These are phyloP conservation scores for Diachasmimorpha longicaudata DNA, from an alignment of 1,140 invertebrate genomes.

Conservation along the genomic window DNA sequence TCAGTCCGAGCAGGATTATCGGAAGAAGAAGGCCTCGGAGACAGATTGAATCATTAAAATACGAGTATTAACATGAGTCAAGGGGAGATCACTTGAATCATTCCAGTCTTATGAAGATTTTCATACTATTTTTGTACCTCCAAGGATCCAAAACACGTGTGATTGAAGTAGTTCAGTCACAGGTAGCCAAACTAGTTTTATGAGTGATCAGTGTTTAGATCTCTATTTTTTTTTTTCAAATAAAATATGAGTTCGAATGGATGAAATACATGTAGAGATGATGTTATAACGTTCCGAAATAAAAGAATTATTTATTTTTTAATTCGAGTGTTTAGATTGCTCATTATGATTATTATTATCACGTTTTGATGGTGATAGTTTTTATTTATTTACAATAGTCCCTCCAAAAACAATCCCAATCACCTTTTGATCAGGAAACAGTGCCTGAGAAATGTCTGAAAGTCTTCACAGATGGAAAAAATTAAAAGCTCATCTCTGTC, in stretches of 20 bases:
- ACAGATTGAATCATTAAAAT: constrained; percentile 12
- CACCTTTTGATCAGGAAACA: too few relatives aligned
- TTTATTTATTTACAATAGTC: too few relatives aligned
- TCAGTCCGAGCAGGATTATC: constrained; percentile 43
- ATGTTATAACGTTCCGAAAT: not conserved
- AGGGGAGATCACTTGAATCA: not conserved
- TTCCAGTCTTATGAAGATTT: constrained; percentile 5
- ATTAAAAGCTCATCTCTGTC: not conserved
- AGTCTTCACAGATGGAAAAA: too few relatives aligned
- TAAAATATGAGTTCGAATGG: not conserved
- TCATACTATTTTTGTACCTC: not conserved
- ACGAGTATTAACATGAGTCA: not conserved
- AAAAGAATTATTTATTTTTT: not conserved
- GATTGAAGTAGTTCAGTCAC: not conserved
- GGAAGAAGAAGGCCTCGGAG: constrained; percentile 44
- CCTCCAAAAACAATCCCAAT: too few relatives aligned
- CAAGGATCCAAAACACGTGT: not conserved
- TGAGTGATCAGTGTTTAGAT: not conserved
- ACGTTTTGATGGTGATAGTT: not conserved
- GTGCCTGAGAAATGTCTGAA: too few relatives aligned
- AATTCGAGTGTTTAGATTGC: not conserved
- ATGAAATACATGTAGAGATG: not conserved
- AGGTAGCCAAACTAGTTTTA: not conserved
- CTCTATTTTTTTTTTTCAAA: not conserved
- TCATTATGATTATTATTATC: too few relatives aligned